Percentiles rank a stretch among this genome's conserved stretches.
Evolutionary conservation across 1,140 invertebrate species (phyloP).

Genomic region (Catajapyx aquilonaris): DNA sequence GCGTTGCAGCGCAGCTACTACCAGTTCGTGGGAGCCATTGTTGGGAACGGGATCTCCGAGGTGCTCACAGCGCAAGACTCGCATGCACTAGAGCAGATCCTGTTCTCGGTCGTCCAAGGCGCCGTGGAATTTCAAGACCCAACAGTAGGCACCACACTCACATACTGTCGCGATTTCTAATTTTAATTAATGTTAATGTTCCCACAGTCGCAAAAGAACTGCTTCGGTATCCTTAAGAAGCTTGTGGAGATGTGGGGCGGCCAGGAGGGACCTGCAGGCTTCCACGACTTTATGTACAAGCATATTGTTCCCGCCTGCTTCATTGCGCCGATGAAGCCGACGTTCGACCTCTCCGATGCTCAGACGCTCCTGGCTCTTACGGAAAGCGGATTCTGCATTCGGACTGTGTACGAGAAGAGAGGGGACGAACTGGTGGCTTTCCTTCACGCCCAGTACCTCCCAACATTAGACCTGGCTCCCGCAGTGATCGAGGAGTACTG

Average conservation of each 20-base stretch:
- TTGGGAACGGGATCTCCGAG: conserved; percentile 26
- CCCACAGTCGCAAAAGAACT: conserved; percentile 27
- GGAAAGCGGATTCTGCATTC: conserved; percentile 23
- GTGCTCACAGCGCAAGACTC: conserved; percentile 24
- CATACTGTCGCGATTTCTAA: too few relatives aligned
- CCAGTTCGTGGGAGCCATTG: conserved; percentile 28
- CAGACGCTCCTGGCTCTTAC: conserved; percentile 26
- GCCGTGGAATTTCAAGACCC: conserved; percentile 31
- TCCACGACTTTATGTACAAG: conserved; percentile 29
- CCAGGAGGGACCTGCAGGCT: conserved; percentile 19
- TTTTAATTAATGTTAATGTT: too few relatives aligned
- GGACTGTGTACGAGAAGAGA: conserved; percentile 20
- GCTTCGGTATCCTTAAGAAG: conserved; percentile 29
- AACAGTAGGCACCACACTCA: conserved; percentile 21
- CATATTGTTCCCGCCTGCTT: conserved; percentile 33
- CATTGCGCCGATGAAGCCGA: conserved; percentile 27
- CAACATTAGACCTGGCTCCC: conserved; percentile 20
- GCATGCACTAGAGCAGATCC: conserved; percentile 18
- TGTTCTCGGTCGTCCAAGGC: conserved; percentile 29
- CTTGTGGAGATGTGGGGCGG: conserved; percentile 30
- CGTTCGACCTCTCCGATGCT: conserved; percentile 31
- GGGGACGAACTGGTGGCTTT: conserved; percentile 25
- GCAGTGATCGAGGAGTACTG: conserved; percentile 24
- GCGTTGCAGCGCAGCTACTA: conserved; percentile 30
- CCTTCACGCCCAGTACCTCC: conserved; percentile 24